Conservation (phyloP, 2,888 invertebrate genomes). For the Lomographa bimaculata region DNA sequence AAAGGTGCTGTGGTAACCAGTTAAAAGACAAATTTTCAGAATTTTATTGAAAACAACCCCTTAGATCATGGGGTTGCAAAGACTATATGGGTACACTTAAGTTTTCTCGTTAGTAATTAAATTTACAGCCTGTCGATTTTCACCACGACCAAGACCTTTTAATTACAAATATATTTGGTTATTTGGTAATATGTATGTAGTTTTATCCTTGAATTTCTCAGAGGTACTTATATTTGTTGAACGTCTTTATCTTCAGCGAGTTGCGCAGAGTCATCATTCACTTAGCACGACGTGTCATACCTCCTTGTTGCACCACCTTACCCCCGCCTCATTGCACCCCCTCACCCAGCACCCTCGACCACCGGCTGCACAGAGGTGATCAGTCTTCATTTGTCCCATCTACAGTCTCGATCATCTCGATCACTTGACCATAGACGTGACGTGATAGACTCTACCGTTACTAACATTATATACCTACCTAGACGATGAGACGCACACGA, state of each 20-base stretch:
- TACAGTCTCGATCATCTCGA: constrained; percentile 55
- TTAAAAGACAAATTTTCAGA: too few relatives aligned
- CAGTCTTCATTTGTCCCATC: constrained; percentile 76
- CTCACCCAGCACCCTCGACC: constrained; percentile 34
- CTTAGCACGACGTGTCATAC: constrained; percentile 71
- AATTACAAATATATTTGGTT: too few relatives aligned
- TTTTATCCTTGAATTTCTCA: constrained; percentile 1
- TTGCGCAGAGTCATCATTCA: constrained; percentile 64
- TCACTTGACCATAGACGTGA: constrained; percentile 50
- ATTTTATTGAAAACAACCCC: too few relatives aligned
- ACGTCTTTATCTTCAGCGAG: too few relatives aligned
- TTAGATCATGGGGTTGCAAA: too few relatives aligned
- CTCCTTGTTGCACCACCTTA: constrained; percentile 42
- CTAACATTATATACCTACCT: constrained; percentile 19
- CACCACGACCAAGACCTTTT: too few relatives aligned
- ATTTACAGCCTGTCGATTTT: too few relatives aligned
- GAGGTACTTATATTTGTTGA: constrained; percentile 8
- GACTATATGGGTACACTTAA: too few relatives aligned
- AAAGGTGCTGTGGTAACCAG: too few relatives aligned
- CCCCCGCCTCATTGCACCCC: constrained; percentile 24
- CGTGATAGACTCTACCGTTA: constrained; percentile 36
- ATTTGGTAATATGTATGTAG: neutral
- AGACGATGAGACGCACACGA: neutral
- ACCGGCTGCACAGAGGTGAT: constrained; percentile 63
- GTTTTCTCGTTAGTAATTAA: too few relatives aligned